A percentile compares a stretch with the other conserved stretches of the same genome.
phyloP scores from a whole-genome alignment of 2,888 invertebrate genomes.

The Cybosia mesomella region DNA sequence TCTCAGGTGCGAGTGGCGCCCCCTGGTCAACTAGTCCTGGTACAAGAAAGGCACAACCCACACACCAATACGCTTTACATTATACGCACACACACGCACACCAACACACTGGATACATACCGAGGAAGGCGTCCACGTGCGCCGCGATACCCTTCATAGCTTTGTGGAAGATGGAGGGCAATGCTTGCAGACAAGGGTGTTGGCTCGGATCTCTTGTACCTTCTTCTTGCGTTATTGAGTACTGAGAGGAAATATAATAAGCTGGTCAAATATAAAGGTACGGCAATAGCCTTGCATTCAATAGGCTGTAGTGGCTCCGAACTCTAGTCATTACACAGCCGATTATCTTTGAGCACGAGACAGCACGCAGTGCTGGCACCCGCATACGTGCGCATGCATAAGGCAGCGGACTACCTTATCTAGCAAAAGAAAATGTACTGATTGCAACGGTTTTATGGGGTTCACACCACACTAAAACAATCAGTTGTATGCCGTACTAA shows the following conservation, averaged over 20 bases:
- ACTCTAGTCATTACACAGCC: too few species aligned
- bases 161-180: constrained; percentile 96
- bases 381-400: too few species aligned
- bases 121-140: constrained; percentile 98
- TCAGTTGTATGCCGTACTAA: too few species aligned
- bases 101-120: constrained; percentile 81
- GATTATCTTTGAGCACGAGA: too few species aligned
- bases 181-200: constrained; percentile 93
- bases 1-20: constrained; percentile 7
- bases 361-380: too few species aligned
- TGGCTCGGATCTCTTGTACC: constrained; percentile 94
- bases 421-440: too few species aligned
- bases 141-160: constrained; percentile 97
- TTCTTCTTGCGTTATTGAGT: constrained; percentile 92
- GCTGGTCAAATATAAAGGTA: background rate
- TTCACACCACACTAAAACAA: too few species aligned
- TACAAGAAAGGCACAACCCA: background rate
- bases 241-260: constrained; percentile 85
- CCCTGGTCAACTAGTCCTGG: constrained; percentile 5
- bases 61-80: background rate
- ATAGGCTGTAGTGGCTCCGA: too few species aligned
- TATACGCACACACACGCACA: constrained; percentile 19
- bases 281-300: background rate
- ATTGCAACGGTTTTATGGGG: too few species aligned
- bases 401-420: too few species aligned